A percentile compares a stretch with the other conserved stretches of the same genome.
Conservation (phyloP, 2,797 vertebrate species). For the Amblyopsis hoosieri region DNA sequence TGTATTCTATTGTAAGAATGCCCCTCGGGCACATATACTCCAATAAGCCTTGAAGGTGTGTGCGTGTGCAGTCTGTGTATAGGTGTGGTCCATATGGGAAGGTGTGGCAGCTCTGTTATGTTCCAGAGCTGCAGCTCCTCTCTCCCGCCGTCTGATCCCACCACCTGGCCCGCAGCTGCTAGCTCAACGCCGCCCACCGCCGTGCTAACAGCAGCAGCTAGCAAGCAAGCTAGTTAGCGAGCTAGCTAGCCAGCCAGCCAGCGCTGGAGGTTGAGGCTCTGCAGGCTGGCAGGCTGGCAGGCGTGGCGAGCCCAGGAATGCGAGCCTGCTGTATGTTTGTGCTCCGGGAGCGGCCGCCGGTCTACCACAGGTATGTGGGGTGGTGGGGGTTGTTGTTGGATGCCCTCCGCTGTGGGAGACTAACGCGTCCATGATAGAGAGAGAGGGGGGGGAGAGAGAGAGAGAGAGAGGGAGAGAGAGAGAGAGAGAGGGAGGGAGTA, state of each 20-base stretch:
- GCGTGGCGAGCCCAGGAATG: slow-evolving; percentile 48
- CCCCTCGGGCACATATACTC: no score
- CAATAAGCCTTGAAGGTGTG: not conserved
- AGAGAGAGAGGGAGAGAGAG: slow-evolving; percentile 9
- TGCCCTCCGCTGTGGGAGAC: slow-evolving; percentile 50
- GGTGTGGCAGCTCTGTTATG: slow-evolving; percentile 1
- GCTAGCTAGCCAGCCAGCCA: slow-evolving; percentile 20
- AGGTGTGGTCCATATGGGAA: slow-evolving; percentile 7
- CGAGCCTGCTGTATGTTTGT: slow-evolving; percentile 56
- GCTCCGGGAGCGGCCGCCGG: slow-evolving; percentile 50
- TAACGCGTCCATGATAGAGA: slow-evolving; percentile 41
- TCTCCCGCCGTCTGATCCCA: not conserved
- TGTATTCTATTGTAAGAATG: no score
- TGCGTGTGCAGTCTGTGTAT: not conserved
- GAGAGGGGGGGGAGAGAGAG: slow-evolving; percentile 4
- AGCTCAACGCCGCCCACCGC: slow-evolving; percentile 23
- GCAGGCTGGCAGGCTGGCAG: slow-evolving; percentile 50
- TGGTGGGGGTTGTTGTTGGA: slow-evolving; percentile 47
- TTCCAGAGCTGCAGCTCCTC: not conserved
- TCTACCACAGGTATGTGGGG: slow-evolving; percentile 50
- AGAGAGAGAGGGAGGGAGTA: slow-evolving; percentile 1
- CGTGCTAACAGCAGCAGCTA: slow-evolving; percentile 35
- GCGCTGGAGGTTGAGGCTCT: slow-evolving; percentile 44
- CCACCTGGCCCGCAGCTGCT: slow-evolving; percentile 19
- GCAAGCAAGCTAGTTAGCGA: slow-evolving; percentile 15